Evolutionary conservation across 2,797 vertebrate genomes (phyloP).

Genomic region (Tenualosa thibaudeaui): DNA sequence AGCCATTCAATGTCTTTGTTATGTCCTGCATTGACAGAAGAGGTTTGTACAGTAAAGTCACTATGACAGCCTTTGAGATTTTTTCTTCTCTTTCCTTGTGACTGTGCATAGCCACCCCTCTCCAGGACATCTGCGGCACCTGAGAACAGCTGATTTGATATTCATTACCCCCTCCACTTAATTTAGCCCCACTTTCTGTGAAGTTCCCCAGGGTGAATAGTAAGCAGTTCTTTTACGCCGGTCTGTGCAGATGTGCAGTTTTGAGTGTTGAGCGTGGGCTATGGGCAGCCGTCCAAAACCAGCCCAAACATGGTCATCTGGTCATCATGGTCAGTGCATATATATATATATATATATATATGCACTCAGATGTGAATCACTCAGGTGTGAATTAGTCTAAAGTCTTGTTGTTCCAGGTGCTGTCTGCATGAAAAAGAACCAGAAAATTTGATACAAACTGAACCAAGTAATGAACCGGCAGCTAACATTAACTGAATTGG

Average conservation of each 20-base stretch:
- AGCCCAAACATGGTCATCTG: background rate
- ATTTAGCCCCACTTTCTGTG: background rate
- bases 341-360: too few relatives aligned
- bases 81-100: background rate
- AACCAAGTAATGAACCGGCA: too few relatives aligned
- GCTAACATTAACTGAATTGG: too few relatives aligned
- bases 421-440: too few relatives aligned
- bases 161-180: background rate
- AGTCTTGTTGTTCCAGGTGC: too few relatives aligned
- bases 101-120: background rate
- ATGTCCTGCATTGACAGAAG: background rate
- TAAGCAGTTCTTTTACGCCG: conserved; percentile 2
- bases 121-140: background rate
- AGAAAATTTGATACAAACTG: too few relatives aligned
- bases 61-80: background rate
- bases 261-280: background rate
- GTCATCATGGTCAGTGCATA: too few relatives aligned
- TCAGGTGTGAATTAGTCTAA: too few relatives aligned
- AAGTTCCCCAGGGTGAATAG: conserved; percentile 17
- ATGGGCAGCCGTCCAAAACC: background rate
- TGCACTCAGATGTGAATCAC: too few relatives aligned
- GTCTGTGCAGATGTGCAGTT: conserved; percentile 5
- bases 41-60: background rate
- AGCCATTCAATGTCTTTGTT: background rate
- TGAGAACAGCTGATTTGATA: conserved; percentile 2